Evolutionary conservation across 1,140 invertebrate species (phyloP).

Genomic region (Uloborus diversus): DNA sequence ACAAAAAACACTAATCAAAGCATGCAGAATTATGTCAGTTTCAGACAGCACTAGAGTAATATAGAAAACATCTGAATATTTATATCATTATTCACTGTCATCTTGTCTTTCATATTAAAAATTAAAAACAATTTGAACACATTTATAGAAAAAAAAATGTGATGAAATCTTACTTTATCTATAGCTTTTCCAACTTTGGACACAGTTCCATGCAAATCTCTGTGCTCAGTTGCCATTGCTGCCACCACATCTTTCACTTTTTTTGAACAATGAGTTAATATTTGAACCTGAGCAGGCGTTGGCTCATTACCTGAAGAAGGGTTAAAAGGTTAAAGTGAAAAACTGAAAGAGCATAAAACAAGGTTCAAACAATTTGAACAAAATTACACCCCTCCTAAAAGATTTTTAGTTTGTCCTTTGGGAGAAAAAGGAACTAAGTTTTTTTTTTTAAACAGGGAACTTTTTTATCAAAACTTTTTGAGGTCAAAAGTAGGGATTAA

Average conservation of each 20-base stretch:
- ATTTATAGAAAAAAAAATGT: background rate
- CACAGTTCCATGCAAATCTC: slow-evolving; percentile 85
- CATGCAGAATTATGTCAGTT: background rate
- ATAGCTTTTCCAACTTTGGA: slow-evolving; percentile 97
- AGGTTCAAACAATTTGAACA: too few relatives aligned
- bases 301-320: slow-evolving; percentile 59
- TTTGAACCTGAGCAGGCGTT: slow-evolving; percentile 61
- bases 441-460: too few relatives aligned
- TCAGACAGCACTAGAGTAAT: too few relatives aligned
- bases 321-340: background rate
- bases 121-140: too few relatives aligned
- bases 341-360: background rate
- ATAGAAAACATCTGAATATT: background rate
- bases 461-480: too few relatives aligned
- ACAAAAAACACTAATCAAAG: background rate
- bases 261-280: slow-evolving; percentile 63
- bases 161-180: slow-evolving; percentile 71
- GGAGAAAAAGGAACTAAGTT: too few relatives aligned
- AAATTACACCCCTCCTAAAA: too few relatives aligned
- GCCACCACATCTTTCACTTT: slow-evolving; percentile 62
- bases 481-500: too few relatives aligned
- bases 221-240: slow-evolving; percentile 77
- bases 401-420: too few relatives aligned
- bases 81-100: too few relatives aligned
- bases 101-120: too few relatives aligned